Evolutionary conservation across 2,797 vertebrate genomes (phyloP), one percentile per base, ranked within the genome.

Genomic region (Pagetopsis macropterus): DNA sequence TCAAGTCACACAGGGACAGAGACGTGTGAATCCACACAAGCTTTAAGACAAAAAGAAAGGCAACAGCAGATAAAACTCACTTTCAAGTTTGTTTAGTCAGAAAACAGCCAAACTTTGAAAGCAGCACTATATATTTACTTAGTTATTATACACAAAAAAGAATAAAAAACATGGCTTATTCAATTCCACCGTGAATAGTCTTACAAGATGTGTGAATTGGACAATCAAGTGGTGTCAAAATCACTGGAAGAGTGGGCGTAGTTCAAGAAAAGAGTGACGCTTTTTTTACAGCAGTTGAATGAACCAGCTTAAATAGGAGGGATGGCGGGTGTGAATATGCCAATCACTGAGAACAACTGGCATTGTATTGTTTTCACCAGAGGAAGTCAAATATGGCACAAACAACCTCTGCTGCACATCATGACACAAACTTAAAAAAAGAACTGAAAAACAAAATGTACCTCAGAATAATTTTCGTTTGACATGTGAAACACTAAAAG

Each of bases 171-270:
- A 40, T 2, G 45, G 40, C 50, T 70, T 59, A 59, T 74, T 81
- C 54, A 31, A 51, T 77, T 76, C 67, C 66, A 67, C 75, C 55
- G 62, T 83, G 78, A 84, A 84, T 74, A 59, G 65, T 82, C 58
- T 27, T 61, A 64, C 59, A 65, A 82, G 64, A 88, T 72, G 78
- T 86, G 80, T 13, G 67, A 89, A 86, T 72, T 88, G 77, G 74
- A 84, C 84, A 86, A 86, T 86, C 77, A 84, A 5, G 0, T 51
- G 54, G 77, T 81, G 84, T 83, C 86, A 87, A 84, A 89, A 87
- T 83, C 37, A 59, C 60, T 70, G 54, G 41, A 60, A 69, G 81
- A 84, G 79, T 72, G 46, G 77, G 76, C 46, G 64, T 60, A 75
- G 78, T 71, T 82, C 66, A 79, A 73, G 70, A 75, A 75, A 9